phyloP scores from a whole-genome alignment of 2,113 vertebrate species.

The Equus przewalskii region DNA sequence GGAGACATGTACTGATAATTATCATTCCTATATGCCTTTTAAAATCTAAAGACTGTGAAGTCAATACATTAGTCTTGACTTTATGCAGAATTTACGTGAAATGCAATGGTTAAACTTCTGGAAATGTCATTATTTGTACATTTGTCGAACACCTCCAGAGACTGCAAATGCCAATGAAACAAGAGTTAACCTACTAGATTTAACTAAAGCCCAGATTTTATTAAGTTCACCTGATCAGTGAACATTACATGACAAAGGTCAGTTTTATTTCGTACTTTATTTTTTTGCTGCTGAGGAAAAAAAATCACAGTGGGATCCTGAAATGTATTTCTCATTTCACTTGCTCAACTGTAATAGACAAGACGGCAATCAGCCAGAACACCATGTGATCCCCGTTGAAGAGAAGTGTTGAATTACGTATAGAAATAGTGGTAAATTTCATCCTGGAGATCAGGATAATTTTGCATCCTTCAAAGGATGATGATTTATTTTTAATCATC shows the following conservation, averaged over 20 bases:
- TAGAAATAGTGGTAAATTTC: slow-evolving; percentile 47
- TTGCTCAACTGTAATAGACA: slow-evolving; percentile 16
- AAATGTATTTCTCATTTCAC: slow-evolving; percentile 56
- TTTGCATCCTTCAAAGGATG: slow-evolving; percentile 23
- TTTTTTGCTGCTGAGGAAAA: slow-evolving; percentile 54
- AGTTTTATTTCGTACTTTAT: slow-evolving; percentile 52
- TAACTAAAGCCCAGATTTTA: slow-evolving; percentile 68
- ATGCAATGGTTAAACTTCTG: slow-evolving; percentile 64
- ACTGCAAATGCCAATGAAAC: slow-evolving; percentile 40
- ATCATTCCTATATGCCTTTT: slow-evolving; percentile 76
- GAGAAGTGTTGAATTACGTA: neutral
- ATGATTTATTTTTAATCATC: slow-evolving; percentile 70
- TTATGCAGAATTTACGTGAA: slow-evolving; percentile 57
- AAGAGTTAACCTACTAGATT: slow-evolving; percentile 63
- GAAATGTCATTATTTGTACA: slow-evolving; percentile 57
- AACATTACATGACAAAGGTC: slow-evolving; percentile 49
- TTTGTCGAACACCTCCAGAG: slow-evolving; percentile 23
- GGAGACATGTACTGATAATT: slow-evolving; percentile 66
- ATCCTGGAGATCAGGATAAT: slow-evolving; percentile 35
- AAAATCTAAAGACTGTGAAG: slow-evolving; percentile 70
- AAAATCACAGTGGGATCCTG: neutral
- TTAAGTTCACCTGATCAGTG: slow-evolving; percentile 54
- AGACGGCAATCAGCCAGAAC: neutral
- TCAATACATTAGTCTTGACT: slow-evolving; percentile 41
- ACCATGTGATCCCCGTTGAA: slow-evolving; percentile 6